Percentiles rank a stretch among this genome's conserved stretches.
phyloP scores from a whole-genome alignment of 2,888 invertebrate species.

The Amiota mariae region DNA sequence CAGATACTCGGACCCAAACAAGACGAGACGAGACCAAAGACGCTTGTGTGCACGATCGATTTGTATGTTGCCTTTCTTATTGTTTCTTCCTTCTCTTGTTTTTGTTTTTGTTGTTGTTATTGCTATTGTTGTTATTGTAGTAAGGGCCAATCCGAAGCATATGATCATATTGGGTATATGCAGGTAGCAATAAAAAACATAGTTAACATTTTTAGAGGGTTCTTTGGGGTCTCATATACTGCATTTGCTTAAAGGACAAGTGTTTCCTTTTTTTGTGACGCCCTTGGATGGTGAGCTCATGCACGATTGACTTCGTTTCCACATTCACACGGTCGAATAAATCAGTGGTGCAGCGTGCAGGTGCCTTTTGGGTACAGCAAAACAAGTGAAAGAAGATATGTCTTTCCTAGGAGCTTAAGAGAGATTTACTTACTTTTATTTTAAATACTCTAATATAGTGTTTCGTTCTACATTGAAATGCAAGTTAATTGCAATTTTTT shows the following conservation, averaged over 20 bases:
- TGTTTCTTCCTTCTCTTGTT: too few relatives aligned
- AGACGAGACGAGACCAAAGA: conserved; percentile 60
- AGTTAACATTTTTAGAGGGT: conserved; percentile 1
- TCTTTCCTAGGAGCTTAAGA: too few relatives aligned
- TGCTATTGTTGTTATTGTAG: conserved; percentile 17
- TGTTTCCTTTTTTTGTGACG: background rate
- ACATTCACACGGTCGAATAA: conserved; percentile 63
- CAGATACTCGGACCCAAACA: conserved; percentile 53
- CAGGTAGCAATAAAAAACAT: conserved; percentile 18
- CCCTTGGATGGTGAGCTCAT: conserved; percentile 63
- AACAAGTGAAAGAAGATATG: conserved; percentile 23
- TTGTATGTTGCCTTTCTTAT: conserved; percentile 19
- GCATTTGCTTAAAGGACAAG: background rate
- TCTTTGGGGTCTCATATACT: background rate
- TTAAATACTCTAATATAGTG: too few relatives aligned
- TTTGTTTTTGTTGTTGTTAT: too few relatives aligned
- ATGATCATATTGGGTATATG: conserved; percentile 24
- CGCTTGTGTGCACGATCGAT: conserved; percentile 25
- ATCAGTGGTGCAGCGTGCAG: conserved; percentile 41
- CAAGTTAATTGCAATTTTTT: too few relatives aligned
- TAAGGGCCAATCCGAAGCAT: conserved; percentile 26
- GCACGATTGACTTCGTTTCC: conserved; percentile 67
- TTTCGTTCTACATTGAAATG: too few relatives aligned
- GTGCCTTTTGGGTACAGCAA: background rate
- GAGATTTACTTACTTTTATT: too few relatives aligned